A percentile compares a stretch with the other conserved stretches of the same genome.
These are phyloP conservation scores for Ophion ventricosus DNA, from an alignment of 2,888 invertebrate species.

Conservation along the genomic window DNA sequence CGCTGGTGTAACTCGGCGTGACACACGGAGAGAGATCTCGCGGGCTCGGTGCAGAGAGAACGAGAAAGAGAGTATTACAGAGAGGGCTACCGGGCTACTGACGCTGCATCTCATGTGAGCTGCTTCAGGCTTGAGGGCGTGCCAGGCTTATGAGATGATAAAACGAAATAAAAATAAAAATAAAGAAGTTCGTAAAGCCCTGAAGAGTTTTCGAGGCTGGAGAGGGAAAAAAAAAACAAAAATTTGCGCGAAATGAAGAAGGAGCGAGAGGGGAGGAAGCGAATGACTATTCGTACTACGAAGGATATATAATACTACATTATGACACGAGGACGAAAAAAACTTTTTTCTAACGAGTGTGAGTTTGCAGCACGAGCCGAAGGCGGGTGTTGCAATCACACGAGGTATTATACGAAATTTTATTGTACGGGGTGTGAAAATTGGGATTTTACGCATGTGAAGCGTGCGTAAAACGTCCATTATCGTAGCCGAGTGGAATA, in stretches of 20 bases:
- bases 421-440: too few species aligned
- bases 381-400: too few species aligned
- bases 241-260: neutral
- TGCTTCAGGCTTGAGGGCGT: conserved; percentile 60
- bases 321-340: too few species aligned
- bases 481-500: too few species aligned
- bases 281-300: neutral
- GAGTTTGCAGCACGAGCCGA: too few species aligned
- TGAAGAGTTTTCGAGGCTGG: conserved; percentile 28
- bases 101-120: conserved; percentile 40
- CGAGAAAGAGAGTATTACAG: conserved; percentile 13
- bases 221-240: conserved; percentile 29
- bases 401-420: too few species aligned
- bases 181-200: conserved; percentile 52
- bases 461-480: too few species aligned
- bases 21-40: conserved; percentile 60
- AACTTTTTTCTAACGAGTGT: too few species aligned
- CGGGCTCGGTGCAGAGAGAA: conserved; percentile 24
- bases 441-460: too few species aligned
- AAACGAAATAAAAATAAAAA: conserved; percentile 36
- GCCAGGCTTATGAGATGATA: conserved; percentile 62
- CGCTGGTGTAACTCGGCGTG: conserved; percentile 69
- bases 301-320: too few species aligned
- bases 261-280: neutral
- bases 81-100: conserved; percentile 56